These are phyloP conservation scores for Eubasilissa splendida DNA, from an alignment of 2,888 invertebrate species.

Conservation along the genomic window DNA sequence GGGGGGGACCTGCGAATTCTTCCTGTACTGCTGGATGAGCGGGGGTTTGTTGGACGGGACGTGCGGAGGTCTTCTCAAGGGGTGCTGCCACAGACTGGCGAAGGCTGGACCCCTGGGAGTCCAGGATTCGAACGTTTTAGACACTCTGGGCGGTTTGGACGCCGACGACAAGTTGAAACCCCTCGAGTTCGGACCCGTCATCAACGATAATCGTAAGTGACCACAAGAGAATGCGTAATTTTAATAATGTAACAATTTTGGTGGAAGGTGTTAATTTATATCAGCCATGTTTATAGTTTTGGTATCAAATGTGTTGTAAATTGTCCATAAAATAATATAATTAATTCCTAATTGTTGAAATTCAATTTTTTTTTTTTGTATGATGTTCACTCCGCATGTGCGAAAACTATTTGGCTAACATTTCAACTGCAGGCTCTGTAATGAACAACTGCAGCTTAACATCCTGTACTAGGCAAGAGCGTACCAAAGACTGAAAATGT, in stretches of 20 bases:
- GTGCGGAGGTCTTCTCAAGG: slow-evolving; percentile 86
- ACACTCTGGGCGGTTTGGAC: slow-evolving; percentile 75
- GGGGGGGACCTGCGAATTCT: slow-evolving; percentile 91
- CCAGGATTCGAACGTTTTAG: slow-evolving; percentile 77
- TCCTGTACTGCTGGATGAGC: slow-evolving; percentile 92
- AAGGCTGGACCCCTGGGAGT: slow-evolving; percentile 78
- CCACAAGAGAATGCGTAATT: background rate
- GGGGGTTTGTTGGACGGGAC: slow-evolving; percentile 89
- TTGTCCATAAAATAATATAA: no score
- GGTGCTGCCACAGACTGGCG: slow-evolving; percentile 88
- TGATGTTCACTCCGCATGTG: no score
- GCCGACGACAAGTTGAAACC: slow-evolving; percentile 73
- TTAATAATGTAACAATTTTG: slow-evolving; percentile 2
- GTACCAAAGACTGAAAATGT: no score
- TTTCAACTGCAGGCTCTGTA: no score
- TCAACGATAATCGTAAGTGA: slow-evolving; percentile 86
- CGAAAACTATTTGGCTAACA: no score
- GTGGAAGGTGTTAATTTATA: slow-evolving; percentile 11
- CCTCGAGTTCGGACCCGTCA: slow-evolving; percentile 78
- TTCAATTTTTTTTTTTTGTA: no score
- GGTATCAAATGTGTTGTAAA: background rate
- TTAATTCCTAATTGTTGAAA: no score
- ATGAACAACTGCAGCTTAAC: no score
- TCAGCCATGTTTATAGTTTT: background rate
- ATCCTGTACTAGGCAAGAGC: no score